A percentile compares a stretch with the other conserved stretches of the same genome.
These are phyloP conservation scores for Panopea generosa DNA, from an alignment of 2,888 invertebrate genomes.

Conservation along the genomic window DNA sequence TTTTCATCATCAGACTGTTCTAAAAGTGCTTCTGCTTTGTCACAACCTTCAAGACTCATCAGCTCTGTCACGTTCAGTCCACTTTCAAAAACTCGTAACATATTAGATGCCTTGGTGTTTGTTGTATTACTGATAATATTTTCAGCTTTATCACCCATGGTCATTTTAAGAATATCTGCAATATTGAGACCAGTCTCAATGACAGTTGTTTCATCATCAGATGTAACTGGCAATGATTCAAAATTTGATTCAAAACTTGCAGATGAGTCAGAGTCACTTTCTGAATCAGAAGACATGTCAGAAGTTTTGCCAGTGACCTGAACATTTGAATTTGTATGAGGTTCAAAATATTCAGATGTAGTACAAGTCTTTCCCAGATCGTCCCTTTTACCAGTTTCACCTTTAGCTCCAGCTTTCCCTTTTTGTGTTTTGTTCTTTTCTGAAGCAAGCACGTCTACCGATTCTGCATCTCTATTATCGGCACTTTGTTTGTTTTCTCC, in stretches of 20 bases:
- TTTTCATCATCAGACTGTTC: constrained; percentile 6
- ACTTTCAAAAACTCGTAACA: constrained; percentile 39
- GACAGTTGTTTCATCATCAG: constrained; percentile 30
- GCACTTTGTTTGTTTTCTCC: constrained; percentile 3
- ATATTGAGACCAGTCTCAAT: constrained; percentile 40
- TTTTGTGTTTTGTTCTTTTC: not conserved
- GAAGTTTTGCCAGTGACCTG: no score
- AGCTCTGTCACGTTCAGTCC: constrained; percentile 53
- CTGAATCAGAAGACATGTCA: constrained; percentile 22
- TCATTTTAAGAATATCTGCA: constrained; percentile 48
- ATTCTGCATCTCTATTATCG: not conserved
- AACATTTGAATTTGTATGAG: no score
- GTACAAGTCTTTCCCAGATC: not conserved
- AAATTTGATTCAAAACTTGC: not conserved
- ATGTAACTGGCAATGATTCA: not conserved
- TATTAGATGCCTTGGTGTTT: not conserved
- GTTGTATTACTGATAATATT: not conserved
- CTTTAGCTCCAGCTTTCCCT: not conserved
- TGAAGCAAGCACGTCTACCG: no score
- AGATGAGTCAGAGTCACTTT: constrained; percentile 13
- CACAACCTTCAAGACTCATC: constrained; percentile 24
- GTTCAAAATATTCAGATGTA: not conserved
- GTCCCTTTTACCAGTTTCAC: not conserved
- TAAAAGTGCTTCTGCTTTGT: not conserved
- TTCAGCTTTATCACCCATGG: constrained; percentile 23